These are phyloP conservation scores for Lagorchestes hirsutus DNA, from an alignment of 2,797 vertebrate genomes.

Conservation along the genomic window DNA sequence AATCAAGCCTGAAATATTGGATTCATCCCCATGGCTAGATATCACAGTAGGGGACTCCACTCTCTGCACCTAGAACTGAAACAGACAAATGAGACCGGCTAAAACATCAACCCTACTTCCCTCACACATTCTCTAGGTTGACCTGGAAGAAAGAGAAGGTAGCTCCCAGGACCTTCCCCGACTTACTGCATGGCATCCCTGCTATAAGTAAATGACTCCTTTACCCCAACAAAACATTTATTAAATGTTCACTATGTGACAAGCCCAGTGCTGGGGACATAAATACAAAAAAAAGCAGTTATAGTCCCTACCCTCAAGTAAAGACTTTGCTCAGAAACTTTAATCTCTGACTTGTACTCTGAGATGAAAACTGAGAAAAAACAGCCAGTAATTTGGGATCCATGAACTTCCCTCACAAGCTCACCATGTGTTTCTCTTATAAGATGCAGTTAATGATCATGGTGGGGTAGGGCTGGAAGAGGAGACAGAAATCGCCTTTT, in stretches of 20 bases:
- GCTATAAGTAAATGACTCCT: not conserved
- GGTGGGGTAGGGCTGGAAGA: not conserved
- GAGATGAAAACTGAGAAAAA: not conserved
- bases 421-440: not conserved
- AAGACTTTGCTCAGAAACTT: not conserved
- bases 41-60: not conserved
- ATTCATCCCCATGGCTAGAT: not conserved
- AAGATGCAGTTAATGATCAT: not conserved
- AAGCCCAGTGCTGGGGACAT: not conserved
- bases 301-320: not conserved
- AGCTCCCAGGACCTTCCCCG: not conserved
- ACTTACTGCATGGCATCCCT: not conserved
- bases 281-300: not conserved
- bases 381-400: not conserved
- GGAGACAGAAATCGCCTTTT: not conserved
- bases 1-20: not conserved
- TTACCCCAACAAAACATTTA: not conserved
- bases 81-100: not conserved
- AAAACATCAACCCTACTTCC: fast-evolving
- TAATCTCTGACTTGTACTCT: not conserved
- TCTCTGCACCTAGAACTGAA: not conserved
- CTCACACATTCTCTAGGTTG: fast-evolving
- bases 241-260: not conserved
- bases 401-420: not conserved
- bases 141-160: not conserved